Conservation (phyloP, 2,113 vertebrate genomes). For the Oreochromis niloticus region DNA sequence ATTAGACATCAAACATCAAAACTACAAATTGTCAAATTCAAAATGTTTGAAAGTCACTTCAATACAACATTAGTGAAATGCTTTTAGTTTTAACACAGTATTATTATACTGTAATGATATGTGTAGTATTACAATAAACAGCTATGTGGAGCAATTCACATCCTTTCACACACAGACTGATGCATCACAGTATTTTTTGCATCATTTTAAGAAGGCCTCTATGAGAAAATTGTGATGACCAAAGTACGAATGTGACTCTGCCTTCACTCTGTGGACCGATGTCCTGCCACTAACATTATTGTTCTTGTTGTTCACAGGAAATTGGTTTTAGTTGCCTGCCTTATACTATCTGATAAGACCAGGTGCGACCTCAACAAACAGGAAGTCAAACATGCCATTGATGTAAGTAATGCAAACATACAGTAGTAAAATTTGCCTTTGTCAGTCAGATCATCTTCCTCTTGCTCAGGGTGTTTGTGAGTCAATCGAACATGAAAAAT, state of each 20-base stretch:
- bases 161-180: neutral
- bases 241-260: neutral
- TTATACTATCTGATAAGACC: conserved; percentile 93
- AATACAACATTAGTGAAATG: neutral
- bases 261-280: neutral
- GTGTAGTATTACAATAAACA: rapidly evolving
- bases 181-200: neutral
- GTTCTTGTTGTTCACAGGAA: conserved; percentile 70
- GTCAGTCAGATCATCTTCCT: neutral
- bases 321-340: conserved; percentile 88
- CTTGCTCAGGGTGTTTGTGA: neutral
- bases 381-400: conserved; percentile 91
- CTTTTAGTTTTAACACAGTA: neutral
- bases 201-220: neutral
- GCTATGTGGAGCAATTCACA: neutral
- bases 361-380: conserved; percentile 93
- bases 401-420: conserved; percentile 74
- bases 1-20: neutral
- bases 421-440: neutral
- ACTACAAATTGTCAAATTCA: neutral
- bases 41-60: rapidly evolving
- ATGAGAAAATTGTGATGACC: neutral
- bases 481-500: neutral
- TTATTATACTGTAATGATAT: neutral
- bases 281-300: neutral